Evolutionary conservation across 2,888 invertebrate genomes (phyloP).

Genomic region (Lepidochitona cinerea): DNA sequence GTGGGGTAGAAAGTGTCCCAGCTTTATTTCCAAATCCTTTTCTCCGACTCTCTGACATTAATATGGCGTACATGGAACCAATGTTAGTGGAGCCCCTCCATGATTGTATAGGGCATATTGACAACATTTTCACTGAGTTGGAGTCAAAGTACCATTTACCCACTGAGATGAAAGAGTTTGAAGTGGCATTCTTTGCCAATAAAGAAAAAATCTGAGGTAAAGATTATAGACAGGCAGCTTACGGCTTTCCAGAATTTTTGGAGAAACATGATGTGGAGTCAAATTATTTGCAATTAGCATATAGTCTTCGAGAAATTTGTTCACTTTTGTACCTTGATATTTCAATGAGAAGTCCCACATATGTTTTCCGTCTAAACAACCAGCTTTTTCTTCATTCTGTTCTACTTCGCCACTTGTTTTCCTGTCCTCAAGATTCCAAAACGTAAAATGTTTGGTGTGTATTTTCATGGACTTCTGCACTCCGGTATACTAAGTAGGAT

Average conservation of each 20-base stretch:
- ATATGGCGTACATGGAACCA: not conserved
- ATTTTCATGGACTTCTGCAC: not conserved
- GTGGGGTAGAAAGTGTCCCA: not conserved
- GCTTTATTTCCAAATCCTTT: not conserved
- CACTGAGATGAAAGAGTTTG: not conserved
- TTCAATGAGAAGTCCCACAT: not conserved
- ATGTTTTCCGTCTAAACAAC: not conserved
- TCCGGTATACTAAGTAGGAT: not conserved
- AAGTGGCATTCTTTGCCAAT: not conserved
- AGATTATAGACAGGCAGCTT: not conserved
- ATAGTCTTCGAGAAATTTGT: not conserved
- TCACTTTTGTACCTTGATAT: not conserved
- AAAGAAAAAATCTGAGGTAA: not conserved
- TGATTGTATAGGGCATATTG: not conserved
- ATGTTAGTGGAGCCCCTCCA: not conserved
- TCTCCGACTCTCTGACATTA: not conserved
- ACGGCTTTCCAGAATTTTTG: not conserved
- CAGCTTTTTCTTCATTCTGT: not conserved
- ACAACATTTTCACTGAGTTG: not conserved
- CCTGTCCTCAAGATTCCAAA: not conserved
- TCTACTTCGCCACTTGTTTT: not conserved
- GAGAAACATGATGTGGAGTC: not conserved
- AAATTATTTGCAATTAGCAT: not conserved
- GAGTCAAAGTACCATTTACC: not conserved
- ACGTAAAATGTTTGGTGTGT: not conserved